A percentile compares a stretch with the other conserved stretches of the same genome.
Conservation (phyloP, 1,140 invertebrate genomes). For the Physella acuta region DNA sequence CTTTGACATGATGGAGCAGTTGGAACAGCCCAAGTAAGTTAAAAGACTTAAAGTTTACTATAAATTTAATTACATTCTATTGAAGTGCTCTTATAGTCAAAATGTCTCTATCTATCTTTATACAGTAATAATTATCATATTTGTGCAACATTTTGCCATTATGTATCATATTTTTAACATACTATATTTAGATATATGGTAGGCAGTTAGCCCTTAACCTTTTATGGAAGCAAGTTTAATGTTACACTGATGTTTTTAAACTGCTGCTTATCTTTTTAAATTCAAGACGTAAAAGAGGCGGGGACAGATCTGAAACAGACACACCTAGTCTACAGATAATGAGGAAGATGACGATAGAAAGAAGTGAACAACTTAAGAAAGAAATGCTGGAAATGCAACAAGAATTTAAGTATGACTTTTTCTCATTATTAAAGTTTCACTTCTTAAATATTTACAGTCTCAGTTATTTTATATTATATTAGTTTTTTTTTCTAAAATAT, state of each 20-base stretch:
- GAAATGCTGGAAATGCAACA: slow-evolving; percentile 71
- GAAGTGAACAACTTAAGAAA: slow-evolving; percentile 75
- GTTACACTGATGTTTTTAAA: background rate
- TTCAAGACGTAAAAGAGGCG: slow-evolving; percentile 70
- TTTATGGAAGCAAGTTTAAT: background rate
- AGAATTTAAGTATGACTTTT: slow-evolving; percentile 64
- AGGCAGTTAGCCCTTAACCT: background rate
- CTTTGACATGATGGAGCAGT: slow-evolving; percentile 77
- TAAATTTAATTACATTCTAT: too few species aligned
- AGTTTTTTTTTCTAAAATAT: too few species aligned
- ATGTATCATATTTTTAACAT: too few species aligned
- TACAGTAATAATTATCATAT: background rate
- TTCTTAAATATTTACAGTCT: too few species aligned
- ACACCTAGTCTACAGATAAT: slow-evolving; percentile 81
- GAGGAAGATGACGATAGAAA: slow-evolving; percentile 74
- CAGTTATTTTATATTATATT: too few species aligned
- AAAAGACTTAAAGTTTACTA: too few species aligned
- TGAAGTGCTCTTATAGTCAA: too few species aligned
- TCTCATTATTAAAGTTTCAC: too few species aligned
- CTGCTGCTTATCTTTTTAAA: background rate
- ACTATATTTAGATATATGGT: too few species aligned
- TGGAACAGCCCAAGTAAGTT: slow-evolving; percentile 77
- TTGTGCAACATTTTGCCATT: background rate
- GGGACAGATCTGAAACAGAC: slow-evolving; percentile 66
- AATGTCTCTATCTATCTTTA: background rate